phyloP scores from a whole-genome alignment of 2,888 invertebrate genomes.

The Acronicta psi region DNA sequence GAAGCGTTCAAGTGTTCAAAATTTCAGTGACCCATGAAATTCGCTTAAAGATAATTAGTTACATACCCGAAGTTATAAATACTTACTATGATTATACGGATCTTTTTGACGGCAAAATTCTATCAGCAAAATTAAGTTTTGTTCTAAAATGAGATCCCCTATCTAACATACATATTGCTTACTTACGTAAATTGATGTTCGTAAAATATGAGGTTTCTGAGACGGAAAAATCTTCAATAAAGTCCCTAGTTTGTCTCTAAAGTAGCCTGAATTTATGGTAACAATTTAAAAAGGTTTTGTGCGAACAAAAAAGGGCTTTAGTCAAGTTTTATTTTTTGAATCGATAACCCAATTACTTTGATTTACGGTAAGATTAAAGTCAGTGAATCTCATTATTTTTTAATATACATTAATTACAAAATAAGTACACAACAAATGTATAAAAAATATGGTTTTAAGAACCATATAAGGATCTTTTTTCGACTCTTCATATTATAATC shows the following conservation, averaged over 20 bases:
- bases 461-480: too few species aligned
- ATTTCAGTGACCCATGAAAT: constrained; percentile 59
- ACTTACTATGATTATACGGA: constrained; percentile 20
- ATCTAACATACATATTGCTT: constrained; percentile 20
- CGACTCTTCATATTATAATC: too few species aligned
- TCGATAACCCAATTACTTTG: too few species aligned
- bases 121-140: constrained; percentile 26
- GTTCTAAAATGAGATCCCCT: not conserved
- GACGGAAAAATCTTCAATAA: constrained; percentile 28
- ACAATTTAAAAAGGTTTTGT: constrained; percentile 24
- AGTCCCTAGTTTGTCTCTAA: constrained; percentile 21
- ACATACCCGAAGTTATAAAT: constrained; percentile 38
- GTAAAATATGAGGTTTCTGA: constrained; percentile 26
- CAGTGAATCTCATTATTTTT: too few species aligned
- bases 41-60: constrained; percentile 45
- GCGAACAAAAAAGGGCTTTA: too few species aligned
- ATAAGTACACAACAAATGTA: too few species aligned
- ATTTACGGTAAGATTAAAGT: too few species aligned
- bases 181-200: constrained; percentile 37
- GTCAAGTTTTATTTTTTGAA: too few species aligned
- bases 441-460: too few species aligned
- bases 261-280: constrained; percentile 22
- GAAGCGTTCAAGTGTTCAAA: constrained; percentile 50
- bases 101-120: constrained; percentile 29
- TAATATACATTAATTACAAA: too few species aligned